Conservation (phyloP, 2,797 vertebrate species). For the Myoxocephalus aenaeus region DNA sequence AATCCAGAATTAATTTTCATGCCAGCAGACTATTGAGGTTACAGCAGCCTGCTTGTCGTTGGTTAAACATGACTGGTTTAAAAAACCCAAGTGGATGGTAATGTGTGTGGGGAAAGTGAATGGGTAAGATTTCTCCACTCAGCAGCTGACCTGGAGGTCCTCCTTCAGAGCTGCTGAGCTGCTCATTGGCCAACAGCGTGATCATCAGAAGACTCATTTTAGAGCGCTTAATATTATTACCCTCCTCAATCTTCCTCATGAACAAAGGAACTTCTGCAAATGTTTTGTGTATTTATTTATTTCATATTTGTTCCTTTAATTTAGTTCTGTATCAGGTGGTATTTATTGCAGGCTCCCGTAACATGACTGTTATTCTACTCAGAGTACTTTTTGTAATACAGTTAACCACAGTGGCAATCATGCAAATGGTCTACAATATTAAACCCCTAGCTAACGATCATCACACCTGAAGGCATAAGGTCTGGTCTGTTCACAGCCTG, state of each 20-base stretch:
- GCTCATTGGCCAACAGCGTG: neutral
- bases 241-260: neutral
- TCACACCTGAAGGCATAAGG: neutral
- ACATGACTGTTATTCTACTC: neutral
- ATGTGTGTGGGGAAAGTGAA: conserved; percentile 2
- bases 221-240: neutral
- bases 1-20: conserved; percentile 1
- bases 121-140: neutral
- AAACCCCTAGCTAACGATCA: neutral
- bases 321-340: neutral
- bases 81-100: neutral
- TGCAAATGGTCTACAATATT: neutral
- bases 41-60: neutral
- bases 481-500: too few species aligned
- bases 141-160: neutral
- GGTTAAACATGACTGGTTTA: conserved; percentile 10
- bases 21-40: neutral
- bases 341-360: neutral
- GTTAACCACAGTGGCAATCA: neutral
- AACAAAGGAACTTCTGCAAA: neutral
- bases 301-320: neutral
- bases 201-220: neutral
- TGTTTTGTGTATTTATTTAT: neutral
- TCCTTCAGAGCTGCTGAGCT: neutral
- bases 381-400: neutral